Conservation (phyloP, 2,888 invertebrate species). For the Lasioglossum villosulum region DNA sequence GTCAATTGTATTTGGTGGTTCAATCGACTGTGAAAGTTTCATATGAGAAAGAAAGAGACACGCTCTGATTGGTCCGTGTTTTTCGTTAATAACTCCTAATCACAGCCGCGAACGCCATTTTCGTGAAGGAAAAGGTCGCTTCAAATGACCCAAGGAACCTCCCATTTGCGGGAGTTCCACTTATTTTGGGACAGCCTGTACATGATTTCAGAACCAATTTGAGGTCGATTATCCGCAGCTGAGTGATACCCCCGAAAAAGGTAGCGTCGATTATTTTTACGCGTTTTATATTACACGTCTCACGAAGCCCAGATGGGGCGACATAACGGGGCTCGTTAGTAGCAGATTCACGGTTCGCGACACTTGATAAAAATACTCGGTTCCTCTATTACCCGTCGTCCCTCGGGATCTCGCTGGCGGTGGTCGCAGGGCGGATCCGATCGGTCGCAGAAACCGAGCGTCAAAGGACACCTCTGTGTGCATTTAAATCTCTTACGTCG, state of each 20-base stretch:
- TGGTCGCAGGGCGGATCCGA: neutral
- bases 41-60: no score
- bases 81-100: no score
- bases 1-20: no score
- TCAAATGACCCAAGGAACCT: no score
- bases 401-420: neutral
- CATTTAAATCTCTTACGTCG: slow-evolving; percentile 56
- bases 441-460: slow-evolving; percentile 14
- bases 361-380: slow-evolving; percentile 19
- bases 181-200: no score
- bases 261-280: neutral
- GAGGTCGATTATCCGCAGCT: no score
- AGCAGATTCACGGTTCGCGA: neutral
- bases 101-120: no score
- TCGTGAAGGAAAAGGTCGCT: no score
- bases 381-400: slow-evolving; percentile 21
- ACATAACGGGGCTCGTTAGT: neutral
- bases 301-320: neutral
- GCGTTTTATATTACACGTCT: neutral
- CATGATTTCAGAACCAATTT: neutral
- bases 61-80: no score
- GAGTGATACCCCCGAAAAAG: neutral
- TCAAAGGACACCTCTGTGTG: slow-evolving; percentile 40
- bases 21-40: no score
- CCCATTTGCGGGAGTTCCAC: no score